Evolutionary conservation across 2,888 invertebrate genomes (phyloP).

Genomic region (Stenodema calcarata): DNA sequence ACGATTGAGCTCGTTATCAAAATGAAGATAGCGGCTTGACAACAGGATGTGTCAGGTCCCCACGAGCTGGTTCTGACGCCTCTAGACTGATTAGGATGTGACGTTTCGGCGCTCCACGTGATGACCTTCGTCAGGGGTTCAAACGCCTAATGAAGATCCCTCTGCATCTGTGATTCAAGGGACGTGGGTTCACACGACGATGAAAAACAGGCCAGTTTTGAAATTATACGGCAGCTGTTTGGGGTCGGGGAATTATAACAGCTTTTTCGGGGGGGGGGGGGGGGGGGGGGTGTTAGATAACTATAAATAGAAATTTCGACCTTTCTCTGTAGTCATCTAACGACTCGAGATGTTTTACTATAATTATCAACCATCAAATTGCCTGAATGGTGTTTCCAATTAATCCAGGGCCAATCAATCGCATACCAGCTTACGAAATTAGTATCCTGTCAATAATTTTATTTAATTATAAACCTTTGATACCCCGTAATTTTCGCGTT

Average conservation of each 20-base stretch:
- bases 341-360: no score
- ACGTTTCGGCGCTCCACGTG: neutral
- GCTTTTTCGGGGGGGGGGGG: no score
- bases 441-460: no score
- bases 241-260: neutral
- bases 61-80: slow-evolving; percentile 1
- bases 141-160: neutral
- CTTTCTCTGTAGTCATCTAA: no score
- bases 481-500: no score
- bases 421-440: no score
- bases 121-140: neutral
- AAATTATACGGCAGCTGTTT: neutral
- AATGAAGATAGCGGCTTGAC: neutral
- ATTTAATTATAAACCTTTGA: no score
- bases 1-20: neutral
- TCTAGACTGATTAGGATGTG: slow-evolving; percentile 13
- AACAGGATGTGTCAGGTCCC: slow-evolving; percentile 5
- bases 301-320: no score
- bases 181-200: neutral
- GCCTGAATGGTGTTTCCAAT: no score
- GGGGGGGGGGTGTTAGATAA: no score
- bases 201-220: neutral
- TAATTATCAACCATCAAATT: no score
- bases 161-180: neutral
- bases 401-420: no score